These are phyloP conservation scores for Cossypha heuglini DNA, from an alignment of 2,797 vertebrate genomes.

Conservation along the genomic window DNA sequence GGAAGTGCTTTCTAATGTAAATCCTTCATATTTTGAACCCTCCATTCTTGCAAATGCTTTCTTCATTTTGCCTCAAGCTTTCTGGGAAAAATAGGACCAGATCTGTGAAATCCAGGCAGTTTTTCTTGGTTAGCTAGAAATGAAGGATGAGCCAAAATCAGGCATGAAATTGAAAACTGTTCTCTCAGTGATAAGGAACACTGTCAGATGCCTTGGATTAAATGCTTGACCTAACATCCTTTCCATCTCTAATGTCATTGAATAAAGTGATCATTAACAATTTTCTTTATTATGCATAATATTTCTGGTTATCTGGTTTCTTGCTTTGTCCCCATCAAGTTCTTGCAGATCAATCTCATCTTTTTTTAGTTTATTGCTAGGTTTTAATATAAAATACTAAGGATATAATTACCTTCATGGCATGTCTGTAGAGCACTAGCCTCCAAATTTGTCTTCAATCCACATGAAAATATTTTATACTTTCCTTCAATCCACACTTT, in stretches of 20 bases:
- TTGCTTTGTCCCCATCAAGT: neutral
- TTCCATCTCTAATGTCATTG: neutral
- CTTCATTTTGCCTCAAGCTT: neutral
- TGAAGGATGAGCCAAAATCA: constrained; percentile 23
- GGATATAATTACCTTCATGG: neutral
- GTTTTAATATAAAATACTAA: constrained; percentile 1
- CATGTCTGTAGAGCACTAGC: neutral
- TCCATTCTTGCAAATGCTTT: neutral
- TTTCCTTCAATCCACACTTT: neutral
- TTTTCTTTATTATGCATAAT: constrained; percentile 24
- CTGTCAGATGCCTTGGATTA: neutral
- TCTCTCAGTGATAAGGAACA: constrained; percentile 14
- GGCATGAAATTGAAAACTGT: constrained; percentile 37
- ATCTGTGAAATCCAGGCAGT: neutral
- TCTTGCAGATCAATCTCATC: neutral
- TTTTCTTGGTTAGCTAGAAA: neutral
- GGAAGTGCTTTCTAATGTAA: neutral
- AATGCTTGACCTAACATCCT: neutral
- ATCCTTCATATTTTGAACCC: neutral
- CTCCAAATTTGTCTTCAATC: constrained; percentile 11
- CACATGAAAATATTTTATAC: neutral
- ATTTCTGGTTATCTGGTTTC: constrained; percentile 12
- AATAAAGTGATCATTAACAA: constrained; percentile 2
- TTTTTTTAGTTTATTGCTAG: neutral
- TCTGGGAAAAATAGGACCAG: neutral